Conservation (phyloP, 2,113 vertebrate species). For the Blennius ocellaris region DNA sequence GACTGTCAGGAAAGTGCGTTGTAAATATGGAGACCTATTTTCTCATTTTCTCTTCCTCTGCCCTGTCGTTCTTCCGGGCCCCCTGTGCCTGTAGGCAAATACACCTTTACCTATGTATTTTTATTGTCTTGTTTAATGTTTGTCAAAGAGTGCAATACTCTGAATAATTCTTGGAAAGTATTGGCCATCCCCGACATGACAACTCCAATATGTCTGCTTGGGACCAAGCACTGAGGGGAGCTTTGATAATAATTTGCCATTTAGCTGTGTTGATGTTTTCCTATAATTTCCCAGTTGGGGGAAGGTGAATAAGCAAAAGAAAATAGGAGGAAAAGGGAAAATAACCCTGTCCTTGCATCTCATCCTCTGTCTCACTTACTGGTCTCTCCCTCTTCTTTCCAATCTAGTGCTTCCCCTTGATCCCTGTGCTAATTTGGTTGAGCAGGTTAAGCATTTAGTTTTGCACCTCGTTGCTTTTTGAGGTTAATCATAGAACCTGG, state of each 20-base stretch:
- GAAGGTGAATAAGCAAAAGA: constrained; percentile 61
- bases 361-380: constrained; percentile 35
- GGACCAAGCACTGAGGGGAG: constrained; percentile 56
- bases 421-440: constrained; percentile 71
- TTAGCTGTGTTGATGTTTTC: constrained; percentile 74
- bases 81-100: constrained; percentile 48
- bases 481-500: constrained; percentile 85
- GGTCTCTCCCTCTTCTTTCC: constrained; percentile 17
- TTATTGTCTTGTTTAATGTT: constrained; percentile 75
- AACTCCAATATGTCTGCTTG: constrained; percentile 73
- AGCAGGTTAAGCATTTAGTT: constrained; percentile 78
- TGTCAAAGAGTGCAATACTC: constrained; percentile 69
- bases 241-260: constrained; percentile 76
- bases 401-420: constrained; percentile 25
- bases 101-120: constrained; percentile 63
- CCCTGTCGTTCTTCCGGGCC: constrained; percentile 29
- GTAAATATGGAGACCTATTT: constrained; percentile 53
- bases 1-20: constrained; percentile 49
- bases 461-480: constrained; percentile 77
- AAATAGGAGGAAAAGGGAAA: constrained; percentile 34
- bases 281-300: constrained; percentile 70
- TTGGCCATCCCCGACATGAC: constrained; percentile 67
- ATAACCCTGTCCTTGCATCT: constrained; percentile 48
- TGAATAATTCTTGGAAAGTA: constrained; percentile 66
- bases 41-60: constrained; percentile 42